These are phyloP conservation scores for Mycogona germanica DNA, from an alignment of 2,888 invertebrate genomes.

Conservation along the genomic window DNA sequence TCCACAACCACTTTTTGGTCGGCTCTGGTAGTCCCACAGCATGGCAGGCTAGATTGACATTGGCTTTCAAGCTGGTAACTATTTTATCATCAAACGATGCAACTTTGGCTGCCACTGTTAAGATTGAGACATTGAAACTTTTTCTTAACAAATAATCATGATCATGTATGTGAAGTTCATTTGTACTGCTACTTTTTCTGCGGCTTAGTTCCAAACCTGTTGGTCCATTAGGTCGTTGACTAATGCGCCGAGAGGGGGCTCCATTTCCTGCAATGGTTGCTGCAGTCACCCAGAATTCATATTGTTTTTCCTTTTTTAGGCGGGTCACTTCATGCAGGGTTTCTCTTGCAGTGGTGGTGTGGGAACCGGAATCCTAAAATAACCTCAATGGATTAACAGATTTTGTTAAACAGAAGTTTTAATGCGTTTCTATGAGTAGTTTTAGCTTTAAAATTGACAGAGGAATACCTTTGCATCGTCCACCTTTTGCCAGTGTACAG, in stretches of 20 bases:
- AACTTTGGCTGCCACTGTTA: constrained; percentile 82
- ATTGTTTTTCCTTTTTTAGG: constrained; percentile 62
- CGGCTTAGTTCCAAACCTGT: too few species aligned
- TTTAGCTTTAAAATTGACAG: too few species aligned
- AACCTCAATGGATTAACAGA: too few species aligned
- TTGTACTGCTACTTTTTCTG: too few species aligned
- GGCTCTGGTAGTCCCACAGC: constrained; percentile 90
- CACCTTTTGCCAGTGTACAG: constrained; percentile 56
- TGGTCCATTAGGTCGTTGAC: constrained; percentile 17
- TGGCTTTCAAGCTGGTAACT: constrained; percentile 51
- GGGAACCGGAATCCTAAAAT: constrained; percentile 1
- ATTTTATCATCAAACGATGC: constrained; percentile 89
- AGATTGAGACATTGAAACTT: too few species aligned
- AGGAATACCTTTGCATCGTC: constrained; percentile 26
- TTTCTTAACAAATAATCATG: too few species aligned
- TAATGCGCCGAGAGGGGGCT: constrained; percentile 16
- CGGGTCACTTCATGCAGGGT: constrained; percentile 53
- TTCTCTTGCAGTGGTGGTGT: not conserved
- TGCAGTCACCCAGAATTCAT: constrained; percentile 22
- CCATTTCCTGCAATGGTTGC: constrained; percentile 40
- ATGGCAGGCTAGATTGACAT: constrained; percentile 79
- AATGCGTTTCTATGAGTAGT: too few species aligned
- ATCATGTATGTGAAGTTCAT: too few species aligned
- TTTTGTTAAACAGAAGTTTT: too few species aligned
- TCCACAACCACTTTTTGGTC: constrained; percentile 59